A percentile compares a stretch with the other conserved stretches of the same genome.
Conservation (phyloP, 2,888 invertebrate genomes). For the Zonitis immaculata region DNA sequence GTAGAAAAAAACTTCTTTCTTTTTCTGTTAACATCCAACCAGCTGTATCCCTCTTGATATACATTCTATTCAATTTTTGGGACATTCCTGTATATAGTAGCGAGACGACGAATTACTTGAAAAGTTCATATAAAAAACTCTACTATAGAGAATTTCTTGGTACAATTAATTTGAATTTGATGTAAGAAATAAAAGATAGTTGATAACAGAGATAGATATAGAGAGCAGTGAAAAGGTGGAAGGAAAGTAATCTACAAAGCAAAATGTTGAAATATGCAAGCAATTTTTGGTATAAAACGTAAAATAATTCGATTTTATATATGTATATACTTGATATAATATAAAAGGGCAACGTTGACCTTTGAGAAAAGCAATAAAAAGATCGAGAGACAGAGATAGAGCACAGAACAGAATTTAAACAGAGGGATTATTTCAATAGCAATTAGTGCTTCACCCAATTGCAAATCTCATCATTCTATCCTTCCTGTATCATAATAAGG, state of each 20-base stretch:
- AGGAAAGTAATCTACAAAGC: neutral
- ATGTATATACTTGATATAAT: too few relatives aligned
- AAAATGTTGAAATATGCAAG: neutral
- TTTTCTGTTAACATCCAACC: too few relatives aligned
- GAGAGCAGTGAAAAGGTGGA: neutral
- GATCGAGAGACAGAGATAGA: neutral
- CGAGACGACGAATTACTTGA: neutral
- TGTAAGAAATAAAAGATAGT: neutral
- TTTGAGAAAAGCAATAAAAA: neutral
- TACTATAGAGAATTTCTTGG: neutral
- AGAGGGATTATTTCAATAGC: conserved; percentile 4
- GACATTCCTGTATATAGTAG: too few relatives aligned
- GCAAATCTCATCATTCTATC: neutral
- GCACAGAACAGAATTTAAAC: neutral
- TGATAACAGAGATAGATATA: neutral
- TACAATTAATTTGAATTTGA: conserved; percentile 2
- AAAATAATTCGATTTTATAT: neutral
- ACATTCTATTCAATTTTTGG: too few relatives aligned
- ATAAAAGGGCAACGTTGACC: neutral
- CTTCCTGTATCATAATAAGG: neutral
- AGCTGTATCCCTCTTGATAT: too few relatives aligned
- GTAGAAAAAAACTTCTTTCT: too few relatives aligned
- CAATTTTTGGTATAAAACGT: neutral
- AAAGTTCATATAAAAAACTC: neutral
- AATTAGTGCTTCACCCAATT: neutral